These are phyloP conservation scores for Oryzias celebensis DNA, from an alignment of 2,113 vertebrate species.

Conservation along the genomic window DNA sequence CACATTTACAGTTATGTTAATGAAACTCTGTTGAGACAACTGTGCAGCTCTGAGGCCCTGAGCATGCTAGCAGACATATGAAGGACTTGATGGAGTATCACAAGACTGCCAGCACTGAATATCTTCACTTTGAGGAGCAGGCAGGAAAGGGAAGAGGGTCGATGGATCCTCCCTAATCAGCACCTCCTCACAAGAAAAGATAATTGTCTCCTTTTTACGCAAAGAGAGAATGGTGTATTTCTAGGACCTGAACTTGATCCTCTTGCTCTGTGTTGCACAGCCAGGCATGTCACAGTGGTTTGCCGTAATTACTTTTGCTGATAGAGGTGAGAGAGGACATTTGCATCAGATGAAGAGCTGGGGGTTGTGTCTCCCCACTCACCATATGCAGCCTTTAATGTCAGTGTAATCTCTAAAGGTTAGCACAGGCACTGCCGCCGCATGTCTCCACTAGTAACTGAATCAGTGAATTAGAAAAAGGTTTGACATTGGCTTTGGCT, in stretches of 20 bases:
- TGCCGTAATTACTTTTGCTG: conserved; percentile 78
- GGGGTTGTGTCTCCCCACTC: conserved; percentile 45
- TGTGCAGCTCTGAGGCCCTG: conserved; percentile 33
- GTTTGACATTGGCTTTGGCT: conserved; percentile 62
- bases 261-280: conserved; percentile 43
- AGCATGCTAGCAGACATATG: conserved; percentile 44
- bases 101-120: conserved; percentile 38
- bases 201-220: conserved; percentile 68
- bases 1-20: conserved; percentile 46
- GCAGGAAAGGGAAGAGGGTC: not conserved
- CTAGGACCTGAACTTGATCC: conserved; percentile 64
- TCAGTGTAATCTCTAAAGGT: conserved; percentile 73
- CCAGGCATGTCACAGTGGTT: conserved; percentile 62
- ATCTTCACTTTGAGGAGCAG: conserved; percentile 36
- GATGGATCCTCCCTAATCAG: conserved; percentile 42
- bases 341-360: conserved; percentile 66
- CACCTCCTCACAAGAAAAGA: conserved; percentile 49
- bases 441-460: conserved; percentile 52
- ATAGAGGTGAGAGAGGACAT: conserved; percentile 74
- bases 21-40: conserved; percentile 25
- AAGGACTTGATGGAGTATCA: conserved; percentile 41
- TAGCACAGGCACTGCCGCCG: conserved; percentile 42
- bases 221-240: conserved; percentile 60
- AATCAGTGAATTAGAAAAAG: conserved; percentile 64
- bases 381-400: conserved; percentile 65